Conservation (phyloP, 2,888 invertebrate species). For the Tuta absoluta region DNA sequence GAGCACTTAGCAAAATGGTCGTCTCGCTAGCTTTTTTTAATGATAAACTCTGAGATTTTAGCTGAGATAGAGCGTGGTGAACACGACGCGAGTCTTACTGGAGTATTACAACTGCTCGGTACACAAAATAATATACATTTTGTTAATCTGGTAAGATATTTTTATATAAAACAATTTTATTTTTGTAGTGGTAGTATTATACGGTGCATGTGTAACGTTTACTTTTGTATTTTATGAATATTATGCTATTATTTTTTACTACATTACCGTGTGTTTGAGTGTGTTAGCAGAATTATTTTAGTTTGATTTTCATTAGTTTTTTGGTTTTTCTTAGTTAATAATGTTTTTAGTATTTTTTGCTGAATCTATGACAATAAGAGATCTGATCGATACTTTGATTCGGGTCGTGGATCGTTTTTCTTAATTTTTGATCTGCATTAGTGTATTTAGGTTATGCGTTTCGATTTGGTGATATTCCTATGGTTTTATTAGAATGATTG, state of each 20-base stretch:
- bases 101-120: conserved; percentile 75
- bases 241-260: conserved; percentile 71
- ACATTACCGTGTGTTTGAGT: conserved; percentile 78
- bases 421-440: conserved; percentile 73
- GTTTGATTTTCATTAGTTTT: conserved; percentile 74
- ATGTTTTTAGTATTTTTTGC: conserved; percentile 78
- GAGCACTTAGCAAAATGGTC: conserved; percentile 71
- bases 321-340: conserved; percentile 75
- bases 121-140: conserved; percentile 76
- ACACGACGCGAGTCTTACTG: conserved; percentile 53
- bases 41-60: conserved; percentile 69
- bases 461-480: conserved; percentile 71
- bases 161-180: conserved; percentile 74
- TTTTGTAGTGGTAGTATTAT: conserved; percentile 76
- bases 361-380: conserved; percentile 83
- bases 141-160: conserved; percentile 80
- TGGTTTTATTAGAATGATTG: conserved; percentile 59
- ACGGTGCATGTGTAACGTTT: conserved; percentile 80
- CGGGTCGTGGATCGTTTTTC: conserved; percentile 51
- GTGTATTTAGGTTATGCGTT: conserved; percentile 63
- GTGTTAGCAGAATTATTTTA: conserved; percentile 80
- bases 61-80: conserved; percentile 45
- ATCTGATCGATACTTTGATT: conserved; percentile 74
- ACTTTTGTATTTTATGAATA: conserved; percentile 71
- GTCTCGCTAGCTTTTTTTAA: conserved; percentile 75